These are phyloP conservation scores for Drosophila murphyi DNA, from an alignment of 1,140 invertebrate species.

Conservation along the genomic window DNA sequence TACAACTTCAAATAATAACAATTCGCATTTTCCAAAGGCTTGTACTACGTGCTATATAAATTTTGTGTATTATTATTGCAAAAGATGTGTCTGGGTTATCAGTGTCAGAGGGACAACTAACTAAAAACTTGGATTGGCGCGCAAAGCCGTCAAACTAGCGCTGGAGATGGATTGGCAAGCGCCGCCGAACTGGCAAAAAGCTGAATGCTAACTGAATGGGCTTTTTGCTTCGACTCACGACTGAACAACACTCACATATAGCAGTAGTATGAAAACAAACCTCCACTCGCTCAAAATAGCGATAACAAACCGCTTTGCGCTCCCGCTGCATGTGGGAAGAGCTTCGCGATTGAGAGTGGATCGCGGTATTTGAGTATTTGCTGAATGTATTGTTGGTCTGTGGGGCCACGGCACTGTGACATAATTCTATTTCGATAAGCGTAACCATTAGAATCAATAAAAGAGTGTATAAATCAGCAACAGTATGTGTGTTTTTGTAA, in stretches of 20 bases:
- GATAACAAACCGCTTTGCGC: slow-evolving; percentile 46
- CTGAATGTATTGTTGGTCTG: slow-evolving; percentile 13
- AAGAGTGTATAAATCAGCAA: slow-evolving; percentile 22
- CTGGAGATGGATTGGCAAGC: slow-evolving; percentile 60
- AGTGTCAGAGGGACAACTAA: slow-evolving; percentile 1
- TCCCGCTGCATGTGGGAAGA: slow-evolving; percentile 19
- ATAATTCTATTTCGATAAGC: slow-evolving; percentile 43
- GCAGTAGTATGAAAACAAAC: slow-evolving; percentile 16
- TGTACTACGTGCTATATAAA: background rate
- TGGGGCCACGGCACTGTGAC: slow-evolving; percentile 16
- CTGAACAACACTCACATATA: slow-evolving; percentile 57
- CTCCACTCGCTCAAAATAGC: slow-evolving; percentile 16
- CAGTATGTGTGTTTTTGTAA: slow-evolving; percentile 22
- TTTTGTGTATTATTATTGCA: background rate
- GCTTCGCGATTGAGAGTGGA: slow-evolving; percentile 29
- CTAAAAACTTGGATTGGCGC: background rate
- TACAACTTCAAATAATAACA: slow-evolving; percentile 13
- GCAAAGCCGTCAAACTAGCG: slow-evolving; percentile 41
- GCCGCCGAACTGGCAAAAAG: slow-evolving; percentile 73
- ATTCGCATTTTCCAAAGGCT: slow-evolving; percentile 21
- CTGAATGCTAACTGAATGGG: slow-evolving; percentile 67
- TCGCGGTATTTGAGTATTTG: slow-evolving; percentile 35
- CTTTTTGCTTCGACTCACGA: slow-evolving; percentile 44
- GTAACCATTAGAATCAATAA: slow-evolving; percentile 10
- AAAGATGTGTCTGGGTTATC: background rate